These are phyloP conservation scores for Xestia sexstrigata DNA, from an alignment of 2,888 invertebrate species.

Conservation along the genomic window DNA sequence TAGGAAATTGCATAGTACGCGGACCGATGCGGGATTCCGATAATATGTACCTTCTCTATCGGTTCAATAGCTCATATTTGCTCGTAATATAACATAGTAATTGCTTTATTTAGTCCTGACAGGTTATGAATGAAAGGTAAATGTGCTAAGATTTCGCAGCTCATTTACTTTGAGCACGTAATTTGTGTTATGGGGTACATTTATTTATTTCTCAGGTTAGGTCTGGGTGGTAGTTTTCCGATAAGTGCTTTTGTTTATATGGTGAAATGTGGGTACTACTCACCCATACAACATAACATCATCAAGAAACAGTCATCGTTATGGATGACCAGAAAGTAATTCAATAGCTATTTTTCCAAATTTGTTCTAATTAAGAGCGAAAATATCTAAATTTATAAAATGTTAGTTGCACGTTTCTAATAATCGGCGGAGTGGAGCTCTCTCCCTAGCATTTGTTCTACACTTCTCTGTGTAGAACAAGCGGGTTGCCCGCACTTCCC, in stretches of 20 bases:
- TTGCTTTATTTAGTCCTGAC: slow-evolving; percentile 59
- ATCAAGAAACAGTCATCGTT: no score
- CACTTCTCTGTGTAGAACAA: no score
- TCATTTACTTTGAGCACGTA: slow-evolving; percentile 46
- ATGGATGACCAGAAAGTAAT: no score
- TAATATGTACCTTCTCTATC: slow-evolving; percentile 48
- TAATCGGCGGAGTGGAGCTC: no score
- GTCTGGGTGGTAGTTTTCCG: slow-evolving; percentile 13
- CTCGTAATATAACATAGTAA: slow-evolving; percentile 47
- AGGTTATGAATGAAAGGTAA: slow-evolving; percentile 48
- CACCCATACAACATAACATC: no score
- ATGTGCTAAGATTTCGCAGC: slow-evolving; percentile 43
- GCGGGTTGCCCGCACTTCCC: no score
- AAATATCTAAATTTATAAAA: no score
- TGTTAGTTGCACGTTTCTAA: no score
- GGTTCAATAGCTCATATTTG: slow-evolving; percentile 46
- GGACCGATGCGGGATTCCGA: slow-evolving; percentile 55
- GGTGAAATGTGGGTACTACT: background rate
- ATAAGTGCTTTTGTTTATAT: slow-evolving; percentile 5
- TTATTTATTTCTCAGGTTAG: slow-evolving; percentile 40
- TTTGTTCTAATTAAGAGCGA: no score
- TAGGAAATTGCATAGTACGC: slow-evolving; percentile 71
- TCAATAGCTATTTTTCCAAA: no score
- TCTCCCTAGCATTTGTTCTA: no score
- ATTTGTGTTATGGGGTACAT: slow-evolving; percentile 31